A percentile compares a stretch with the other conserved stretches of the same genome.
phyloP scores from a whole-genome alignment of 2,888 invertebrate genomes.

The Metellina segmentata region DNA sequence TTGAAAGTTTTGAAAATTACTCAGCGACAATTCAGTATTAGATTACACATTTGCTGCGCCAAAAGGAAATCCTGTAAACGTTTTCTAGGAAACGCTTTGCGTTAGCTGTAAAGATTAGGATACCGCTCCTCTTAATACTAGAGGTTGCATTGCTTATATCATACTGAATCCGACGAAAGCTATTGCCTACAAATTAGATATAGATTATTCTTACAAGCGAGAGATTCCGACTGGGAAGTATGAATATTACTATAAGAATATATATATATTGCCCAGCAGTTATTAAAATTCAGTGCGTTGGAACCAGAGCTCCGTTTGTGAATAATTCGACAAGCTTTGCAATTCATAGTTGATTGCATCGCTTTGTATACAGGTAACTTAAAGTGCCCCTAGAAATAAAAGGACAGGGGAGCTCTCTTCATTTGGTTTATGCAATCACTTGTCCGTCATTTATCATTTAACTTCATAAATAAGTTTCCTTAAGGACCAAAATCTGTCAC shows the following conservation, averaged over 20 bases:
- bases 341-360: conserved; percentile 7
- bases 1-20: too few species aligned
- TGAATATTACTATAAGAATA: conserved; percentile 1
- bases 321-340: not conserved
- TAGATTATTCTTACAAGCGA: conserved; percentile 16
- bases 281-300: conserved; percentile 25
- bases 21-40: too few species aligned
- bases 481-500: not conserved
- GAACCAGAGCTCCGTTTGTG: not conserved
- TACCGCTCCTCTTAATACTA: too few species aligned
- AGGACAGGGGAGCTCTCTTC: not conserved
- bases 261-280: not conserved
- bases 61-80: too few species aligned
- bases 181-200: conserved; percentile 6
- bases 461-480: not conserved
- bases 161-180: not conserved
- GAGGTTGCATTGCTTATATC: not conserved
- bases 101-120: too few species aligned
- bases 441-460: not conserved
- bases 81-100: too few species aligned
- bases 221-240: not conserved
- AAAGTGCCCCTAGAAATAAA: not conserved
- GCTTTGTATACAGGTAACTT: not conserved
- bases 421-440: not conserved
- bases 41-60: too few species aligned